Conservation (phyloP, 2,113 vertebrate species). For the human (Homo sapiens) region DNA sequence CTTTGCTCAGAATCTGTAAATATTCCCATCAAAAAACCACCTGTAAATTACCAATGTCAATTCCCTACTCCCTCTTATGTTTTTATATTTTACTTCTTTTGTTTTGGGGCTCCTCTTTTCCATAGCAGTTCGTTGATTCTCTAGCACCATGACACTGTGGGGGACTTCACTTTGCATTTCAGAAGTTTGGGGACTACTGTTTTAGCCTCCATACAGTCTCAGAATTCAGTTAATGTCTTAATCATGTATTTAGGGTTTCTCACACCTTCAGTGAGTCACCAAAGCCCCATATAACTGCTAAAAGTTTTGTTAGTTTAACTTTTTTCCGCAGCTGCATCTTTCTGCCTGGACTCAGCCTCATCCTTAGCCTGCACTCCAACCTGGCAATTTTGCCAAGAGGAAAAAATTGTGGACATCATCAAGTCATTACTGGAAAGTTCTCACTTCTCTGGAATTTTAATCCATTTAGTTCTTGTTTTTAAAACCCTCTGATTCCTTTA, state of each 20-base stretch:
- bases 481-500: neutral
- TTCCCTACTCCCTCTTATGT: neutral
- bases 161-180: neutral
- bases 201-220: neutral
- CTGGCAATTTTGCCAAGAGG: neutral
- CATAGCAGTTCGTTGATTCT: neutral
- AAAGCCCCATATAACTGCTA: neutral
- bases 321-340: neutral
- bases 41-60: neutral
- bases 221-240: neutral
- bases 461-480: neutral
- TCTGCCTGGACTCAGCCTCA: neutral
- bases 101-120: neutral
- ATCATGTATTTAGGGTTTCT: neutral
- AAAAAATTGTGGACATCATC: neutral
- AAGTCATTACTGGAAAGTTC: neutral
- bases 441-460: neutral
- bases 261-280: neutral
- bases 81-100: neutral
- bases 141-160: neutral
- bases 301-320: neutral
- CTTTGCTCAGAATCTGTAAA: neutral
- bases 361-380: neutral
- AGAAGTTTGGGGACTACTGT: neutral
- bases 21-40: neutral